A percentile compares a stretch with the other conserved stretches of the same genome.
Conservation (phyloP, 2,888 invertebrate species). For the Eutolmus rufibarbis region DNA sequence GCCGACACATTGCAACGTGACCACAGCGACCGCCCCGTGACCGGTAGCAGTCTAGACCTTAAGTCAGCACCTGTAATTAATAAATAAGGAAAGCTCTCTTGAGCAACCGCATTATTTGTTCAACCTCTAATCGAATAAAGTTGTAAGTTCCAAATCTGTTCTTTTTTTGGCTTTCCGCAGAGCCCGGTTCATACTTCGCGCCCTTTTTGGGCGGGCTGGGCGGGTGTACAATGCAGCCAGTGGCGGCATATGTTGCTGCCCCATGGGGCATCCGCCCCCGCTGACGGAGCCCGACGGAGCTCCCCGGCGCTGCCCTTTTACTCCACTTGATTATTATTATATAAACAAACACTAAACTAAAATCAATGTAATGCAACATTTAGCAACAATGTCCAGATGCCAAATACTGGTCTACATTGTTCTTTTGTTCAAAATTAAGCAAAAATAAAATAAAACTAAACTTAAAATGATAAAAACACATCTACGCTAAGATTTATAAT, state of each 20-base stretch:
- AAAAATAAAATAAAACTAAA: background rate
- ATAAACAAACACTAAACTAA: conserved; percentile 5
- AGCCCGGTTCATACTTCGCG: too few relatives aligned
- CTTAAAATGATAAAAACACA: background rate
- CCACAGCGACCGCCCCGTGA: too few relatives aligned
- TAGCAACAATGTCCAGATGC: conserved; percentile 11
- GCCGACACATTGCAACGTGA: too few relatives aligned
- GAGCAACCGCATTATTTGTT: too few relatives aligned
- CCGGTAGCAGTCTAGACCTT: too few relatives aligned
- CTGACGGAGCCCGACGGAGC: background rate
- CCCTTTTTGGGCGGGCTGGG: background rate
- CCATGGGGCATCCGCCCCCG: background rate
- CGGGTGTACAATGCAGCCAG: background rate
- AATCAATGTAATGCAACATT: conserved; percentile 8
- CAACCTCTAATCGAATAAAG: too few relatives aligned
- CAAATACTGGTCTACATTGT: conserved; percentile 21
- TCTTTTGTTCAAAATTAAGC: background rate
- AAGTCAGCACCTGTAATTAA: too few relatives aligned
- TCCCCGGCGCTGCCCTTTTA: background rate
- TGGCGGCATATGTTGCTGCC: background rate
- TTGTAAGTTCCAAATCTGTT: too few relatives aligned
- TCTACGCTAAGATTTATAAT: conserved; percentile 2
- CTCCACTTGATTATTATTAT: conserved; percentile 37
- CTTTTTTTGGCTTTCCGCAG: too few relatives aligned
- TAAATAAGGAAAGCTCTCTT: too few relatives aligned